Percentiles rank a stretch among this genome's conserved stretches.
Evolutionary conservation across 2,113 vertebrate species (phyloP).

Genomic region (Nibea albiflora): DNA sequence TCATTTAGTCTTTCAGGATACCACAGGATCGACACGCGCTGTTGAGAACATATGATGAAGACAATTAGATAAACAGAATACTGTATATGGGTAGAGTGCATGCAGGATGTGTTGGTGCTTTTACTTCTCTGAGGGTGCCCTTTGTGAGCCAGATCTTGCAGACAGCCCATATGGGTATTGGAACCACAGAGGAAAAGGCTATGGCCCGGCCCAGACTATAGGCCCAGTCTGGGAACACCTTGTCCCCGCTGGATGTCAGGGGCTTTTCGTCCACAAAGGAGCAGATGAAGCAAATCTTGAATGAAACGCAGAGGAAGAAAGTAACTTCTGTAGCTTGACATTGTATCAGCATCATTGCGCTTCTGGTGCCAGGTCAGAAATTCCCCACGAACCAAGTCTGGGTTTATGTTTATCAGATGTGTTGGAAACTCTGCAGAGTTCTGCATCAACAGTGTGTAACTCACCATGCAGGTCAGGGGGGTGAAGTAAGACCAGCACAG

Average conservation of each 20-base stretch:
- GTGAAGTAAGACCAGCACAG: conserved; percentile 68
- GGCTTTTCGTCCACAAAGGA: conserved; percentile 63
- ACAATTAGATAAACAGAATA: too few species aligned
- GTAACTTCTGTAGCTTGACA: neutral
- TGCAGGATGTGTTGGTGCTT: neutral
- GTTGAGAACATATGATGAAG: neutral
- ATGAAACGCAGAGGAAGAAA: neutral
- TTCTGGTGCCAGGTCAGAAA: neutral
- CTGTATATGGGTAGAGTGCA: neutral
- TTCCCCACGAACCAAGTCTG: neutral
- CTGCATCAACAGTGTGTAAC: conserved; percentile 8
- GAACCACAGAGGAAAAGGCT: conserved; percentile 58
- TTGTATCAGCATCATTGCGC: neutral
- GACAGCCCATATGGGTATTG: conserved; percentile 60
- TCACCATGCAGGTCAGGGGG: conserved; percentile 59
- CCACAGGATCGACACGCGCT: conserved; percentile 42
- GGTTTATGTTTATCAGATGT: neutral
- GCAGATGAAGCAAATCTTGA: conserved; percentile 59
- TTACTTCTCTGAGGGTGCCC: conserved; percentile 62
- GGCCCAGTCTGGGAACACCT: conserved; percentile 69
- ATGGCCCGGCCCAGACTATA: conserved; percentile 68
- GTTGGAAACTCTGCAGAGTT: neutral
- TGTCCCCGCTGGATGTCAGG: conserved; percentile 53
- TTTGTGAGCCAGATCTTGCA: conserved; percentile 36
- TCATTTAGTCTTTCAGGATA: neutral